These are phyloP conservation scores for Drosophila takahashii DNA, from an alignment of 1,140 invertebrate species.

Conservation along the genomic window DNA sequence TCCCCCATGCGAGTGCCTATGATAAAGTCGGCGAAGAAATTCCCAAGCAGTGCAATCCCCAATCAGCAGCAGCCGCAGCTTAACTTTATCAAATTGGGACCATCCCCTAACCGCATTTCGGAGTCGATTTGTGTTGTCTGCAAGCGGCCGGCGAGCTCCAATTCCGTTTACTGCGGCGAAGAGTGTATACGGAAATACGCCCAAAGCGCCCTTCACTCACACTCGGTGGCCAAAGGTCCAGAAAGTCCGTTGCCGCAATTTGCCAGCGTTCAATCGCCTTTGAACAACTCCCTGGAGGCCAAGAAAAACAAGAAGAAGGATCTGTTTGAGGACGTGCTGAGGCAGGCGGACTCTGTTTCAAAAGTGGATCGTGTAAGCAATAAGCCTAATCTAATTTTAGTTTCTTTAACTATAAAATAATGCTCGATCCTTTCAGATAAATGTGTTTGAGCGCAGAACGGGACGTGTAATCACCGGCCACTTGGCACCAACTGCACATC, in stretches of 20 bases:
- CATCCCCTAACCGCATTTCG: conserved; percentile 9
- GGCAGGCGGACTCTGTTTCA: conserved; percentile 63
- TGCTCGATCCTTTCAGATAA: conserved; percentile 85
- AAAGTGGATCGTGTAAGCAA: conserved; percentile 86
- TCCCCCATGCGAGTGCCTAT: conserved; percentile 10
- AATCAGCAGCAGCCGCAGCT: conserved; percentile 61
- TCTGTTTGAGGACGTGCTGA: conserved; percentile 74
- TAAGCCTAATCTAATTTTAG: background rate
- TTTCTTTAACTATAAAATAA: background rate
- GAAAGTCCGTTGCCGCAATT: conserved; percentile 28
- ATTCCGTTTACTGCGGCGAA: conserved; percentile 94
- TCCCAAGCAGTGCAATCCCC: conserved; percentile 1
- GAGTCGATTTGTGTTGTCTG: conserved; percentile 88
- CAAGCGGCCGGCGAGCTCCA: conserved; percentile 89
- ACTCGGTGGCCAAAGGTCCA: conserved; percentile 22
- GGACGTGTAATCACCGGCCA: conserved; percentile 91
- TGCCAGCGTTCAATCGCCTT: conserved; percentile 2
- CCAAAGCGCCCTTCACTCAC: conserved; percentile 87
- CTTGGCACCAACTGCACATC: conserved; percentile 91
- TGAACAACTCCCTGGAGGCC: conserved; percentile 19
- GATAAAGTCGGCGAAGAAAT: conserved; percentile 21
- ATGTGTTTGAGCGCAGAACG: conserved; percentile 92
- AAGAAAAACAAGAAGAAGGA: conserved; percentile 80
- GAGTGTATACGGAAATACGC: conserved; percentile 94
- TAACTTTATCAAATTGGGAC: conserved; percentile 58